A percentile compares a stretch with the other conserved stretches of the same genome.
These are phyloP conservation scores for Emys orbicularis DNA, from an alignment of 2,797 vertebrate species.

Conservation along the genomic window DNA sequence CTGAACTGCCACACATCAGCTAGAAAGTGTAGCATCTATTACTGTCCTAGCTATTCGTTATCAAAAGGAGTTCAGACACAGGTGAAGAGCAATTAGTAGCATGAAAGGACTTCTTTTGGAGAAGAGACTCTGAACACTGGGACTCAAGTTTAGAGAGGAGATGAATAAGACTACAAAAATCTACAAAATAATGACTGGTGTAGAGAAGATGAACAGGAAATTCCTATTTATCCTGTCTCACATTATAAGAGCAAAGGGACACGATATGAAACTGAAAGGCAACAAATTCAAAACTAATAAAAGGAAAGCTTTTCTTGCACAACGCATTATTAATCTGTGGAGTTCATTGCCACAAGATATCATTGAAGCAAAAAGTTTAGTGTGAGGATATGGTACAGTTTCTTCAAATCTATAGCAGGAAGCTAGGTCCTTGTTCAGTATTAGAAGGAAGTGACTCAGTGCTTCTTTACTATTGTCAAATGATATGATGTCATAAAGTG, in stretches of 20 bases:
- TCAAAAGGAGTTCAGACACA: neutral
- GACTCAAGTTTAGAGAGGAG: neutral
- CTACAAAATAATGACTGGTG: conserved; percentile 8
- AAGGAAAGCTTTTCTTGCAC: neutral
- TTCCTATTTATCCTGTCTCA: neutral
- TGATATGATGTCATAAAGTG: conserved; percentile 11
- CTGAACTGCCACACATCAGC: conserved; percentile 20
- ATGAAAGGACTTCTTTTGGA: neutral
- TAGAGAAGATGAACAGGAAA: neutral
- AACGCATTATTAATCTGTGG: neutral
- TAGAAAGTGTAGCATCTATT: conserved; percentile 34
- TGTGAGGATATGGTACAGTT: neutral
- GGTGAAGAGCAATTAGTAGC: neutral
- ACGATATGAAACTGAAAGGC: neutral
- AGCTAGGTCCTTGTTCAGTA: neutral
- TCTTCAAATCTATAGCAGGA: neutral
- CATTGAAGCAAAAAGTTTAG: neutral
- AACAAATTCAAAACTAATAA: neutral
- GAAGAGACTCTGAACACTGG: neutral
- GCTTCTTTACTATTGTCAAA: conserved; percentile 24
- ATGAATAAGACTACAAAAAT: conserved; percentile 24
- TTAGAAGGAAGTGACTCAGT: neutral
- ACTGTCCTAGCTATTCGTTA: conserved; percentile 28
- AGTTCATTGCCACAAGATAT: neutral
- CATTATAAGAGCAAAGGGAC: neutral